Evolutionary conservation across 2,888 invertebrate genomes (phyloP), one percentile per base, ranked within the genome.

Genomic region (Cryptophagus acutangulus): DNA sequence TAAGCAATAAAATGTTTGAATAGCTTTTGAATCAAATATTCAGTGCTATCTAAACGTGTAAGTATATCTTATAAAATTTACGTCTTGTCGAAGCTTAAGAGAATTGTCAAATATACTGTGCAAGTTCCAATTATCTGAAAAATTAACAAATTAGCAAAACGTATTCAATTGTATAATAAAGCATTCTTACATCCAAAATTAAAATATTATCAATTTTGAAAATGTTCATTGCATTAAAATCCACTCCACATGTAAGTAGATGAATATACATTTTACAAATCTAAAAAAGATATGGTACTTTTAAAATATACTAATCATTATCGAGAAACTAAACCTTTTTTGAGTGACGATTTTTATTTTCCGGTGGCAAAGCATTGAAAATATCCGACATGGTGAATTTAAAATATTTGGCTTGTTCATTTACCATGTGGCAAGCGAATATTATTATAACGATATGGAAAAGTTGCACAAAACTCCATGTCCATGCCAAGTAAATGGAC

Each of bases 41-140:
- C n/a, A n/a, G n/a, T n/a, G n/a, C n/a, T n/a, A n/a, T n/a, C n/a
- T n/a, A n/a, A n/a, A n/a, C n/a, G n/a, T n/a, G n/a, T n/a, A n/a
- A n/a, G n/a, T n/a, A n/a, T n/a, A n/a, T n/a, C n/a, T n/a, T n/a
- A n/a, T n/a, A n/a, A n/a, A n/a, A n/a, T 20, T 20, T 16, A 31
- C 8, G 13, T 28, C 6, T 26, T 18, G 16, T 47, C 47, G 31
- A 47, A 47, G 33, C 25, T 33, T 9, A 40, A 12, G 1, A 47
- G 17, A 2, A 47, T 40, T 12, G 38, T 29, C 6, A 47, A 18
- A 37, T 47, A 40, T 12, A 39, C 39, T 9, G 28, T 17, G 33
- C 47, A 47, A 12, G 36, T 36, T 30, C 44, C 42, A 30, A 44
- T 6, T 15, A 47, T 39, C 44, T 46, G 28, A 36, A 44, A 46